phyloP scores from a whole-genome alignment of 2,888 invertebrate species.

The Allolobophora icterica region DNA sequence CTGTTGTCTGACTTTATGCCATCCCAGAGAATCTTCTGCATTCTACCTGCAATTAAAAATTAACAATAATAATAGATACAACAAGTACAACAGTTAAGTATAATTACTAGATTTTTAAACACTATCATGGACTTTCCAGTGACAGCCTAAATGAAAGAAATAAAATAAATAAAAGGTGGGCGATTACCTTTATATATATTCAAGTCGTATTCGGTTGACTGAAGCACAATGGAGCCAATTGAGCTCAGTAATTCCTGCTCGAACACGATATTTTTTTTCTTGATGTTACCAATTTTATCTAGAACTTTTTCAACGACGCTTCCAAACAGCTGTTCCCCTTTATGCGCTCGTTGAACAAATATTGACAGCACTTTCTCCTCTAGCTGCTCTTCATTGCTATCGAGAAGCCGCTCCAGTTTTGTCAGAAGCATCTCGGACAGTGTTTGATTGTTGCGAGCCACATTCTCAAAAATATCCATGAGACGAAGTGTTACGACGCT shows the following conservation, averaged over 20 bases:
- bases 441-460: too few species aligned
- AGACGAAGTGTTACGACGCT: neutral
- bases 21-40: too few species aligned
- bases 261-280: neutral
- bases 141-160: too few species aligned
- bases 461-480: too few species aligned
- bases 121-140: too few species aligned
- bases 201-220: neutral
- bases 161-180: neutral
- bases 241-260: neutral
- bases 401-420: neutral
- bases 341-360: neutral
- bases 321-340: neutral
- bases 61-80: conserved; percentile 28
- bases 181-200: neutral
- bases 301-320: neutral
- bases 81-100: neutral
- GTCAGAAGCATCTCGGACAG: neutral
- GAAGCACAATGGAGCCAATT: neutral
- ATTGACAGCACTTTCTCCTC: neutral
- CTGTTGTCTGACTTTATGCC: neutral
- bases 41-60: neutral
- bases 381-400: neutral
- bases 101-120: neutral
- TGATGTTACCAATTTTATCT: neutral